A percentile compares a stretch with the other conserved stretches of the same genome.
Evolutionary conservation across 2,888 invertebrate genomes (phyloP).

Genomic region (Lochmaea capreae): DNA sequence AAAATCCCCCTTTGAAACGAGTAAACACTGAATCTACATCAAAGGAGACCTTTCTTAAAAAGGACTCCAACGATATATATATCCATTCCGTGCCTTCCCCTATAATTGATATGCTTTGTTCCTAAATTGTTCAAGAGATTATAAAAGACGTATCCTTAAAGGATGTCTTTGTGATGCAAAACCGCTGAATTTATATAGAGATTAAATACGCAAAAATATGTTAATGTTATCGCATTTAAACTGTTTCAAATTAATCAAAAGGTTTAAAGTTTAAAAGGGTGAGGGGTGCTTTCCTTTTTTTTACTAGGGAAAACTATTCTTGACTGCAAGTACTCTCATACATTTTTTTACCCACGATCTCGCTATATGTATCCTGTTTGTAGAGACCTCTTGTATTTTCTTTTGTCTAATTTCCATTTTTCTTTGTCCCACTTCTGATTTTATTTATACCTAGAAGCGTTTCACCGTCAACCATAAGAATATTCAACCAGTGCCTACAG

Average conservation of each 20-base stretch:
- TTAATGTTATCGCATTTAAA: background rate
- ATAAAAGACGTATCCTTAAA: background rate
- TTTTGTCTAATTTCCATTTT: too few species aligned
- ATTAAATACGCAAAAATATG: slow-evolving; percentile 19
- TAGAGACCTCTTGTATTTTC: too few species aligned
- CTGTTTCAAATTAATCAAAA: background rate
- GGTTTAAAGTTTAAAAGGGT: background rate
- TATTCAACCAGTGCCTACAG: too few species aligned
- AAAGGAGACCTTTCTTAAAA: slow-evolving; percentile 9
- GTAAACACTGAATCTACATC: slow-evolving; percentile 6
- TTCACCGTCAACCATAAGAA: too few species aligned
- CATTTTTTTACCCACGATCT: too few species aligned
- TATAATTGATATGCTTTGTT: slow-evolving; percentile 18
- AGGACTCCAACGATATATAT: background rate
- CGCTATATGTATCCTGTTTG: too few species aligned
- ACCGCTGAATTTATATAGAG: slow-evolving; percentile 11
- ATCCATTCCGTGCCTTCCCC: slow-evolving; percentile 5
- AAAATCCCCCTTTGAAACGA: background rate
- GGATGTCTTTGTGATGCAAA: slow-evolving; percentile 16
- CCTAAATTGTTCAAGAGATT: slow-evolving; percentile 13
- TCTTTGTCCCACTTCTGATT: too few species aligned
- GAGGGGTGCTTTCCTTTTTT: background rate
- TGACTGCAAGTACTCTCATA: too few species aligned
- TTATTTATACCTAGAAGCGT: too few species aligned
- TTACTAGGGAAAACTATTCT: too few species aligned